Evolutionary conservation across 1,140 invertebrate species (phyloP).

Genomic region (Teleogryllus occipitalis): DNA sequence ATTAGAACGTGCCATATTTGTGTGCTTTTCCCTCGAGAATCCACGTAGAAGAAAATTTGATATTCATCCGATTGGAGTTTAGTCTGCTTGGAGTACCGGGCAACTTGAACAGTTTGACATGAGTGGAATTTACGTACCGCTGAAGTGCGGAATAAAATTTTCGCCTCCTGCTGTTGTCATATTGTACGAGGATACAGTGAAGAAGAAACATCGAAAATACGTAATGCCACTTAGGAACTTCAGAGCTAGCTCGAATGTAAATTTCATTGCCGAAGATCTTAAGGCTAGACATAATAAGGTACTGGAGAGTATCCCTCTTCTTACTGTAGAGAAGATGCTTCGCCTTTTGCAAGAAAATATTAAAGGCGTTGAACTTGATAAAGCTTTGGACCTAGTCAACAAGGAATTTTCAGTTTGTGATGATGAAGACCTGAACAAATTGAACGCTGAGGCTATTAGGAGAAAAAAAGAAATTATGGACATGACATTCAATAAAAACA

Average conservation of each 20-base stretch:
- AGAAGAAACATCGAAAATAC: conserved; percentile 30
- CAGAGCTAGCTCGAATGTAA: conserved; percentile 30
- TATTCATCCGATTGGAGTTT: too few species aligned
- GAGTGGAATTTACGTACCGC: neutral
- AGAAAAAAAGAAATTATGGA: conserved; percentile 42
- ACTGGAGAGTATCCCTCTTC: conserved; percentile 28
- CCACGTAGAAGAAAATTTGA: too few species aligned
- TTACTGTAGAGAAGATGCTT: conserved; percentile 29
- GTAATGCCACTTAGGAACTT: conserved; percentile 38
- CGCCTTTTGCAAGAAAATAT: conserved; percentile 35
- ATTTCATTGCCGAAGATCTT: conserved; percentile 30
- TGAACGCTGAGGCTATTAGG: conserved; percentile 35
- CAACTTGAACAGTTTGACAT: neutral
- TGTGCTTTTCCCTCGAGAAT: too few species aligned
- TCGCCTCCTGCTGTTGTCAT: conserved; percentile 35
- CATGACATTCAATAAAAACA: conserved; percentile 36
- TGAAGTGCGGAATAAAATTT: conserved; percentile 34
- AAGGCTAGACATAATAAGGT: conserved; percentile 30
- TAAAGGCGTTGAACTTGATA: conserved; percentile 30
- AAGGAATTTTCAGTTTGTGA: conserved; percentile 35
- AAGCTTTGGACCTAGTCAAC: conserved; percentile 26
- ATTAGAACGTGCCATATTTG: too few species aligned
- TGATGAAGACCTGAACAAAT: conserved; percentile 42
- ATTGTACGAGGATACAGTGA: conserved; percentile 30
- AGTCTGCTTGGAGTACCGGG: too few species aligned